Conservation (phyloP, 2,888 invertebrate species). For the Agonopterix alstromeriana region DNA sequence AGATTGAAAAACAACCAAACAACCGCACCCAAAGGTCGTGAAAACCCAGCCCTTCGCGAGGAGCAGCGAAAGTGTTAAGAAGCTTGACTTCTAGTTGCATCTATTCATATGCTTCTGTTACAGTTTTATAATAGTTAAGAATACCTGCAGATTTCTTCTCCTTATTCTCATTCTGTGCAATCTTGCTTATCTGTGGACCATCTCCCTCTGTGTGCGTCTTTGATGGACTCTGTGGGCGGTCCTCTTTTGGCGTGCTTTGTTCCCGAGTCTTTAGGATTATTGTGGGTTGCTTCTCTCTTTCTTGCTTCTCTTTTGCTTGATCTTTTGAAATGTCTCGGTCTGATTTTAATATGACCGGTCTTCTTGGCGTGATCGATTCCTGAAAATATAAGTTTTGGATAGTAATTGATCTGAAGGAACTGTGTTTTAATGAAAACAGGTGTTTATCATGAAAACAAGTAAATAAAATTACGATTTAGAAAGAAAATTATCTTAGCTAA, state of each 20-base stretch:
- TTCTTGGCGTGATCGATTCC: conserved; percentile 47
- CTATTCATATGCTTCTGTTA: no score
- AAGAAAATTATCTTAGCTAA: neutral
- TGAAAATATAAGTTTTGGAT: conserved; percentile 13
- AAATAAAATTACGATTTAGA: neutral
- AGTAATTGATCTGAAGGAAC: no score
- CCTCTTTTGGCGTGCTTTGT: conserved; percentile 68
- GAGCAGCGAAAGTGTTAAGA: no score
- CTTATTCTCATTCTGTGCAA: conserved; percentile 72
- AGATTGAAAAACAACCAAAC: no score
- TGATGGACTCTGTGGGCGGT: conserved; percentile 77
- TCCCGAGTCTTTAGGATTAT: conserved; percentile 83
- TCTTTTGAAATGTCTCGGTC: conserved; percentile 61
- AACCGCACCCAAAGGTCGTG: no score
- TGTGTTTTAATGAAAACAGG: neutral
- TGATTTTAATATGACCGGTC: conserved; percentile 68
- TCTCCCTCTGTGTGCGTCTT: conserved; percentile 47
- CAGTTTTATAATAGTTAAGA: no score
- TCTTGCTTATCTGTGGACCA: conserved; percentile 53
- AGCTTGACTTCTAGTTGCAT: no score
- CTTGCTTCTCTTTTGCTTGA: conserved; percentile 47
- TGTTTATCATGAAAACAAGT: neutral
- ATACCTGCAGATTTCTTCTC: conserved; percentile 53
- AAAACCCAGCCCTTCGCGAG: no score
- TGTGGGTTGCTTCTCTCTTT: conserved; percentile 78